Evolutionary conservation across 2,888 invertebrate genomes (phyloP), one percentile per base, ranked within the genome.

Genomic region (Hydraecia micacea): DNA sequence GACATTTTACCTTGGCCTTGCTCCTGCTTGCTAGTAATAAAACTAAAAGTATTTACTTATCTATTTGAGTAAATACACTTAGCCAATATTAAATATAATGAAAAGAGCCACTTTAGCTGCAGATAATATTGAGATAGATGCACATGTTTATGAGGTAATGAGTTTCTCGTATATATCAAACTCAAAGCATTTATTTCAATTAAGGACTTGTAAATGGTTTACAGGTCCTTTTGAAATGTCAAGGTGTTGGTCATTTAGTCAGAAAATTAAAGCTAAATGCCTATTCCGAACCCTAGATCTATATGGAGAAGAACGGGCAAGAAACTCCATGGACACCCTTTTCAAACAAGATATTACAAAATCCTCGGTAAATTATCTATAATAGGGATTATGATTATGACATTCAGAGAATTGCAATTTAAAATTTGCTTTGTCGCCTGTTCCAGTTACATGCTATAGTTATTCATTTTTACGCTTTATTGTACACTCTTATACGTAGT

Each of bases 1-100:
- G 8, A 1, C 32, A 42, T 60, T 69, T 77, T 73, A 60, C 79
- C 70, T 83, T 84, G 75, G 25, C 55, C 39, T 77, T 84, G n/a
- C 39, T 36, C 3, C 7, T 86, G 72, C 42, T 72, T 75, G 46
- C 72, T n/a, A 13, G 55, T 49, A 55, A 77, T 83, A 49, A 55
- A 82, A 68, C 52, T 58, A 62, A 58, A 70, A 73, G 18, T 70
- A 58, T 82, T 81, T 81, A 58, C 75, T 68, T 21, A 58, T 1
- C 0, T 55, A 55, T 62, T 79, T 67, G 25, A 62, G 7, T 84
- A 71, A 66, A 36, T 46, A 79, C 7, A 25, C n/a, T 42, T 25
- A 7, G 52, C 13, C 28, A 79, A 79, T 28, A 62, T 32, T 28
- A 8, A 46, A 77, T 65, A 21, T 13, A 32, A 62, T 6, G 15